These are phyloP conservation scores for Euura saliciscinereae DNA, from an alignment of 1,140 invertebrate genomes.

Conservation along the genomic window DNA sequence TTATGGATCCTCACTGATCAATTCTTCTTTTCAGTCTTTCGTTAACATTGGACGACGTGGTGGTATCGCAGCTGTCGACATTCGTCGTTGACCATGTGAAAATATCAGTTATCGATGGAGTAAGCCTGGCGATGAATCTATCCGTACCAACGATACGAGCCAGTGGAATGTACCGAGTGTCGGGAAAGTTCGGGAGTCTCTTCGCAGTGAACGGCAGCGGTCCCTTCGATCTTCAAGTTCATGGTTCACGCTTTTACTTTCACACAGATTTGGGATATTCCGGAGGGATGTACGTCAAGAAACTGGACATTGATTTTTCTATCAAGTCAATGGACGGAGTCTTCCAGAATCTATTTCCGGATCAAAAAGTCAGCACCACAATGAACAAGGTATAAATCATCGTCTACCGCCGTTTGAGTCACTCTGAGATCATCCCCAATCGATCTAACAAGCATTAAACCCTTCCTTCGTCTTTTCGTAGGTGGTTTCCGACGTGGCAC, in stretches of 20 bases:
- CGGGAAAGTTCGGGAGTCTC: constrained; percentile 43
- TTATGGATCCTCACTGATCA: background rate
- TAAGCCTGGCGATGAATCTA: constrained; percentile 47
- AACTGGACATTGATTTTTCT: constrained; percentile 51
- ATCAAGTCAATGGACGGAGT: constrained; percentile 37
- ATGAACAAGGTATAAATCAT: constrained; percentile 44
- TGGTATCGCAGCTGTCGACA: constrained; percentile 42
- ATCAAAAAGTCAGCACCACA: constrained; percentile 37
- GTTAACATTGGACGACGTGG: constrained; percentile 33
- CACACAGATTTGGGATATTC: constrained; percentile 49
- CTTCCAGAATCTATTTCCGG: constrained; percentile 49
- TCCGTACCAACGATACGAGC: constrained; percentile 43
- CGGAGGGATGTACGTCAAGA: constrained; percentile 52
- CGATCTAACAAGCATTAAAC: background rate
- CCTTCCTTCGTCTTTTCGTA: constrained; percentile 23
- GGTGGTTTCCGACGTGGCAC: constrained; percentile 50
- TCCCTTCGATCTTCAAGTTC: constrained; percentile 38
- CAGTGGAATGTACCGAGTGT: constrained; percentile 48
- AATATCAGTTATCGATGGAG: constrained; percentile 47
- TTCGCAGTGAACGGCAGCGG: constrained; percentile 41
- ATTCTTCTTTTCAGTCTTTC: background rate
- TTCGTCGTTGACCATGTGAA: constrained; percentile 49
- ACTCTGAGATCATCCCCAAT: constrained; percentile 9
- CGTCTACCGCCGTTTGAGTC: background rate
- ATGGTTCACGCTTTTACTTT: constrained; percentile 46